Percentiles rank a stretch among this genome's conserved stretches.
These are phyloP conservation scores for Gopherus flavomarginatus DNA, from an alignment of 2,113 vertebrate genomes.

Conservation along the genomic window DNA sequence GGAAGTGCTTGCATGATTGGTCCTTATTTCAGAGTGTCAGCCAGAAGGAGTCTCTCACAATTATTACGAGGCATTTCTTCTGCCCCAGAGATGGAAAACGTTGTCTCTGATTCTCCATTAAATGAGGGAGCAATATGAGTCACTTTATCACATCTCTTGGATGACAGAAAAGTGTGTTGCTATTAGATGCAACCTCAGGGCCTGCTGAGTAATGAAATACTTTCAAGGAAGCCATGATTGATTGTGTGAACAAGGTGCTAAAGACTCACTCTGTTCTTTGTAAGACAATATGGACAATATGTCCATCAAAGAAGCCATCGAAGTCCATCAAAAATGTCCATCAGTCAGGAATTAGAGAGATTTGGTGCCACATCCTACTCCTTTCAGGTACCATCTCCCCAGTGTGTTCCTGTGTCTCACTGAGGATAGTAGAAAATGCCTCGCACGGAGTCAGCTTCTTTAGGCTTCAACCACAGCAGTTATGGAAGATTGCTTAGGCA, in stretches of 20 bases:
- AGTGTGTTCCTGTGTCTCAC: neutral
- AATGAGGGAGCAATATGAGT: neutral
- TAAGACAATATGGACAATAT: neutral
- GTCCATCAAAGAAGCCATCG: neutral
- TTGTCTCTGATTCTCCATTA: neutral
- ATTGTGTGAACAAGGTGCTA: no score
- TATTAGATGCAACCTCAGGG: neutral
- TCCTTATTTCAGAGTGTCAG: neutral
- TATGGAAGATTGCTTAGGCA: neutral
- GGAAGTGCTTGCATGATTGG: neutral
- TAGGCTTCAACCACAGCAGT: neutral
- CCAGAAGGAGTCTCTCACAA: neutral
- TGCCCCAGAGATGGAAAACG: neutral
- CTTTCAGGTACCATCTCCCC: neutral
- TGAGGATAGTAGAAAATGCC: neutral
- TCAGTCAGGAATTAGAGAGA: neutral
- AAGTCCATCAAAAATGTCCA: neutral
- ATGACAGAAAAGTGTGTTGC: neutral
- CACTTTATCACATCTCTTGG: slow-evolving; percentile 63
- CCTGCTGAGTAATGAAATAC: neutral
- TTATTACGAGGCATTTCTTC: neutral
- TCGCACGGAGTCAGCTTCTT: neutral
- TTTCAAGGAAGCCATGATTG: neutral
- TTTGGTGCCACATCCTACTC: neutral
- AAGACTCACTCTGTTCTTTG: neutral